Percentiles rank a stretch among this genome's conserved stretches.
phyloP scores from a whole-genome alignment of 2,113 vertebrate genomes.

The Myiopsitta monachus region DNA sequence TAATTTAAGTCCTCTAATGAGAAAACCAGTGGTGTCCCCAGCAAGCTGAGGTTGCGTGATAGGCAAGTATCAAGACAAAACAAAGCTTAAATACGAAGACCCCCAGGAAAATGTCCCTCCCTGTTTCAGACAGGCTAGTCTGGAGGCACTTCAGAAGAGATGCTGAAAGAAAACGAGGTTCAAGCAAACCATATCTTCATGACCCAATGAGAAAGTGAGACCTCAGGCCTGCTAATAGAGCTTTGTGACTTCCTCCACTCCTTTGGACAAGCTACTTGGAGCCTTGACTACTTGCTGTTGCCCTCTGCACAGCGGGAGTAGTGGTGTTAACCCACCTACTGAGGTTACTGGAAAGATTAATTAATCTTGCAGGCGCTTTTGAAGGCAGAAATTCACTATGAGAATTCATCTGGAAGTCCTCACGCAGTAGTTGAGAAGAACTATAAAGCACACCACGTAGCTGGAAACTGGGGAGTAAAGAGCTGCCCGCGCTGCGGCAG shows the following conservation, averaged over 20 bases:
- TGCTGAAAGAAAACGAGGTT: background rate
- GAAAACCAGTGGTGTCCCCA: conserved; percentile 67
- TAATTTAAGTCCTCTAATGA: conserved; percentile 69
- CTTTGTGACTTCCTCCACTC: background rate
- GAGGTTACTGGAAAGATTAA: background rate
- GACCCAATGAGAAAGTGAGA: background rate
- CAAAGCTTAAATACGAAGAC: background rate
- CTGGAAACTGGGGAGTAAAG: background rate
- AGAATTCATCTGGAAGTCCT: conserved; percentile 45
- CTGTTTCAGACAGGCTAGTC: background rate
- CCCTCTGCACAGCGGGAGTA: background rate
- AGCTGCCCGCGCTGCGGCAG: background rate
- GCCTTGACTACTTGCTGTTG: background rate
- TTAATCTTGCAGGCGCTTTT: background rate
- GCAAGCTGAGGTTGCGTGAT: conserved; percentile 13
- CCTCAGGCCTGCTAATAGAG: background rate
- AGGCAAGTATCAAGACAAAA: background rate
- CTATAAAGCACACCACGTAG: background rate
- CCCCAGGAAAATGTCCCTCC: background rate
- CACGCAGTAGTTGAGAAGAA: conserved; percentile 6
- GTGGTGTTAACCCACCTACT: background rate
- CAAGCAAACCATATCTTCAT: background rate
- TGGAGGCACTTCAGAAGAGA: background rate
- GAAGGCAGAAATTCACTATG: accelerated
- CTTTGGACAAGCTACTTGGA: background rate